Conservation (phyloP, 92 coral and sea anemone species). For the Heliopora coerulea region DNA sequence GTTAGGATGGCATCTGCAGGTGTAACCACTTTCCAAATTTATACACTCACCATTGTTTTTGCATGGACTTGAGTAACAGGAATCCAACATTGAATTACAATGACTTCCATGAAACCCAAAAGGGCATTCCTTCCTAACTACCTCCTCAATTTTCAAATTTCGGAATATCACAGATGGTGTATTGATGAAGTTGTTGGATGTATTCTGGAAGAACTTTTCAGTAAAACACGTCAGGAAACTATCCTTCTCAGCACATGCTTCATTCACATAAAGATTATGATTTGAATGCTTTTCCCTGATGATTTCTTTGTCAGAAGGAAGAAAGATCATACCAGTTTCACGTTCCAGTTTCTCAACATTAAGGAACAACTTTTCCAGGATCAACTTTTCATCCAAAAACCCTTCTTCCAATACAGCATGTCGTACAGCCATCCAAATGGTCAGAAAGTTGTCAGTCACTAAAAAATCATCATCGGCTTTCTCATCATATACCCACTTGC, state of each 20-base stretch:
- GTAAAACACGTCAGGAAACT: constrained; percentile 61
- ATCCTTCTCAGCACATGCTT: constrained; percentile 40
- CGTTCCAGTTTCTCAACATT: neutral
- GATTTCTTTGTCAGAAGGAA: constrained; percentile 37
- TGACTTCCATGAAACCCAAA: constrained; percentile 60
- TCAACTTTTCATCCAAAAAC: constrained; percentile 16
- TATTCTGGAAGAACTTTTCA: constrained; percentile 48
- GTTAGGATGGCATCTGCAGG: constrained; percentile 67
- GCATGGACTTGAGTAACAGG: constrained; percentile 94
- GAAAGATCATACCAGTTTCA: constrained; percentile 20
- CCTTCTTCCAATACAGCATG: constrained; percentile 29
- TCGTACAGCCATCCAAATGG: constrained; percentile 76
- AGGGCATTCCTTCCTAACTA: constrained; percentile 56
- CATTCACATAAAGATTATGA: constrained; percentile 55
- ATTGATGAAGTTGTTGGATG: constrained; percentile 48
- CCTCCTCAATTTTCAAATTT: constrained; percentile 63
- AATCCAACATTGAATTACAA: constrained; percentile 70
- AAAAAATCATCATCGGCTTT: neutral
- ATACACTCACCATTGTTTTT: constrained; percentile 67
- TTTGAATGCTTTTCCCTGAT: constrained; percentile 7
- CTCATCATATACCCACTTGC: neutral
- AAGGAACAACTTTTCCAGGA: constrained; percentile 22
- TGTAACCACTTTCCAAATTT: constrained; percentile 67
- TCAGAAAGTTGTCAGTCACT: constrained; percentile 37
- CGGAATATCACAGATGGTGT: constrained; percentile 79